phyloP scores from a whole-genome alignment of 2,888 invertebrate genomes.

The Cyrtodaria siliqua region DNA sequence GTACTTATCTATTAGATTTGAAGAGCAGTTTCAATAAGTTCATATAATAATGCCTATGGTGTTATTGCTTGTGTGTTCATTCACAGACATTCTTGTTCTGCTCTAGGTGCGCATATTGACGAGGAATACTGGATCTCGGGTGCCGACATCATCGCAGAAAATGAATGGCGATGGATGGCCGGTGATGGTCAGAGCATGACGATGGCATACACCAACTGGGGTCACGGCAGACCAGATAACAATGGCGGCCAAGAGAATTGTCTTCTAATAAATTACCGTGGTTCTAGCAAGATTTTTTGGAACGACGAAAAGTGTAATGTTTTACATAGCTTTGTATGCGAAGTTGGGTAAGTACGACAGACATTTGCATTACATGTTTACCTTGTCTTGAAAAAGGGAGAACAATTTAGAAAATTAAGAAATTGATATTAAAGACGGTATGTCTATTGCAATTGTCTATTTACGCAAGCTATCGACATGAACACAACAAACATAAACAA shows the following conservation, averaged over 20 bases:
- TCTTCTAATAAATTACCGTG: slow-evolving; percentile 27
- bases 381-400: no score
- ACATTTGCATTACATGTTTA: no score
- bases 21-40: no score
- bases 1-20: no score
- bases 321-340: slow-evolving; percentile 51
- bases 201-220: slow-evolving; percentile 39
- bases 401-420: no score
- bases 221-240: slow-evolving; percentile 24
- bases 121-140: slow-evolving; percentile 45
- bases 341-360: slow-evolving; percentile 25
- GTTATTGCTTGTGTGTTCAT: no score
- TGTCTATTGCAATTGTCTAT: no score
- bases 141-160: slow-evolving; percentile 38
- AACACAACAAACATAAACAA: no score
- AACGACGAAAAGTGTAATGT: slow-evolving; percentile 27
- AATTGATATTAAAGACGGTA: no score
- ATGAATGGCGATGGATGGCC: slow-evolving; percentile 50
- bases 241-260: slow-evolving; percentile 42
- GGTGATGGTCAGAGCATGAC: slow-evolving; percentile 18
- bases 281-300: slow-evolving; percentile 23
- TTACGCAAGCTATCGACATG: no score
- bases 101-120: slow-evolving; percentile 44
- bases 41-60: no score
- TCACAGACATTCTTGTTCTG: no score